A percentile compares a stretch with the other conserved stretches of the same genome.
Evolutionary conservation across 2,888 invertebrate genomes (phyloP).

Genomic region (Melanotus villosus): DNA sequence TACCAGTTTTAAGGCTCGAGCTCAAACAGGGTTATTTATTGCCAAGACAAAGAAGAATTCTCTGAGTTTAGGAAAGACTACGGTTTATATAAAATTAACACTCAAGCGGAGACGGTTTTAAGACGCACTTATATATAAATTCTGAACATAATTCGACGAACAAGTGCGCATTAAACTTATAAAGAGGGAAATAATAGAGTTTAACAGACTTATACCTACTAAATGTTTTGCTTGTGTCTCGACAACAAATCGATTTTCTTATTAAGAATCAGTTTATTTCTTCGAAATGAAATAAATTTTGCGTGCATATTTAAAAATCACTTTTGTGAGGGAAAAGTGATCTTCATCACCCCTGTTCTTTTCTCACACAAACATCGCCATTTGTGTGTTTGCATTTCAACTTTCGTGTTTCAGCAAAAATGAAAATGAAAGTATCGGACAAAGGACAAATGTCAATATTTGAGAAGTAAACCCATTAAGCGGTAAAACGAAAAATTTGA

Average conservation of each 20-base stretch:
- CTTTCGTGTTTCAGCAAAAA: constrained; percentile 27
- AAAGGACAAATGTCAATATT: constrained; percentile 39
- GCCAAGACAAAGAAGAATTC: constrained; percentile 1
- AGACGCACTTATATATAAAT: background rate
- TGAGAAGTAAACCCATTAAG: constrained; percentile 36
- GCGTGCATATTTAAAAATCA: too few species aligned
- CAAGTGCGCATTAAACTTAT: too few species aligned
- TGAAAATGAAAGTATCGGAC: constrained; percentile 35
- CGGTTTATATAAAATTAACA: background rate
- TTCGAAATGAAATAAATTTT: too few species aligned
- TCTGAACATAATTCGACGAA: too few species aligned
- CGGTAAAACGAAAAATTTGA: constrained; percentile 39
- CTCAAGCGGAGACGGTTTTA: background rate
- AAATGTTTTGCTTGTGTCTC: too few species aligned
- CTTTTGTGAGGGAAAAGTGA: too few species aligned
- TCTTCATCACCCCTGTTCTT: too few species aligned
- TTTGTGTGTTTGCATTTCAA: constrained; percentile 22
- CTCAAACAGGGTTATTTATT: constrained; percentile 21
- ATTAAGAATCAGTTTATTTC: too few species aligned
- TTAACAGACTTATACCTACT: too few species aligned
- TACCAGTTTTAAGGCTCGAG: background rate
- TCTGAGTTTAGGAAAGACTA: background rate
- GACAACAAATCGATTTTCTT: too few species aligned
- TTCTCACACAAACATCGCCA: too few species aligned
- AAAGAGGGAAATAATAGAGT: too few species aligned